Evolutionary conservation across 2,797 vertebrate genomes (phyloP).

Genomic region (Odontamblyopus lacepedii): DNA sequence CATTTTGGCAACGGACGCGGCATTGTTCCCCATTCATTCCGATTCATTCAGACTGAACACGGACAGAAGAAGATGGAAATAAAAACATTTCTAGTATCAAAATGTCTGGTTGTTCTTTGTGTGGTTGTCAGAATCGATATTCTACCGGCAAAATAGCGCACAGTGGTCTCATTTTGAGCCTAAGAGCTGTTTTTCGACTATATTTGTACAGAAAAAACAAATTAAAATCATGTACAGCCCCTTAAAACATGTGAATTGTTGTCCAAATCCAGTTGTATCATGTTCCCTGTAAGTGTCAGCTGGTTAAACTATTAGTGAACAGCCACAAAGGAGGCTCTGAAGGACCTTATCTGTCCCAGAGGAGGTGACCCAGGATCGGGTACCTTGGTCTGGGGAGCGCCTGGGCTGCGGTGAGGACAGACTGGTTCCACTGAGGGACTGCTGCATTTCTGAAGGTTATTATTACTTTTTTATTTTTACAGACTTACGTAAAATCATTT

Average conservation of each 20-base stretch:
- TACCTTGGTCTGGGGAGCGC: conserved; percentile 27
- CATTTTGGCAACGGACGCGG: too few species aligned
- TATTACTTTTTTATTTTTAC: conserved; percentile 25
- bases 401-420: conserved; percentile 47
- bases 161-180: too few species aligned
- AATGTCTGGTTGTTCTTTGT: too few species aligned
- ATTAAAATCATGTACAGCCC: too few species aligned
- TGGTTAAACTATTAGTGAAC: conserved; percentile 48
- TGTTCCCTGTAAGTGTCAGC: conserved; percentile 21
- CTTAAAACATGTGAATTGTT: neutral
- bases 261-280: conserved; percentile 10
- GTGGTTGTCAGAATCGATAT: too few species aligned
- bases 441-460: conserved; percentile 9
- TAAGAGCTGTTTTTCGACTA: too few species aligned
- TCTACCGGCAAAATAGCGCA: too few species aligned
- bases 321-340: neutral
- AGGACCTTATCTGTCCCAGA: conserved; percentile 24
- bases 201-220: too few species aligned
- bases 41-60: too few species aligned
- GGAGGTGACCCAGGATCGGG: conserved; percentile 30
- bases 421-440: conserved; percentile 27
- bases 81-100: too few species aligned
- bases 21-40: too few species aligned
- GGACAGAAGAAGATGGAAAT: too few species aligned
- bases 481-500: conserved; percentile 46